These are phyloP conservation scores for Tympanoctomys barrerae DNA, from an alignment of 2,797 vertebrate genomes.

Conservation along the genomic window DNA sequence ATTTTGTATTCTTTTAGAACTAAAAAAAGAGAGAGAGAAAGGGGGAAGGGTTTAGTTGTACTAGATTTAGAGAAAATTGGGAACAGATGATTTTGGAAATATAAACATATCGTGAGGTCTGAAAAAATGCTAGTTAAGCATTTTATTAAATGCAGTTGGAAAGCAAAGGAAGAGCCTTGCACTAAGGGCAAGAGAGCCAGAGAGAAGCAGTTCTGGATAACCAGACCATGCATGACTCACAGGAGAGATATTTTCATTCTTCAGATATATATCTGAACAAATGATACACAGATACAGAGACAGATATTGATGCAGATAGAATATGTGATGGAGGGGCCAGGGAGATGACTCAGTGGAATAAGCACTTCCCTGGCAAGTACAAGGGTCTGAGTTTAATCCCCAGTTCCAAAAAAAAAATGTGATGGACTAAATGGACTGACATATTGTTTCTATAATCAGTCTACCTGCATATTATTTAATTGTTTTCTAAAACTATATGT, in stretches of 20 bases:
- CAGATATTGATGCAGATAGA: not conserved
- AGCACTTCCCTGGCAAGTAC: no score
- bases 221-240: not conserved
- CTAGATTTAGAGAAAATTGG: not conserved
- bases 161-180: fast-evolving
- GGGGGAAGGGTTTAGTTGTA: not conserved
- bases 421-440: not conserved
- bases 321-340: not conserved
- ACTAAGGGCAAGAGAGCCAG: not conserved
- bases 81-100: not conserved
- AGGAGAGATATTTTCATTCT: not conserved
- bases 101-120: not conserved
- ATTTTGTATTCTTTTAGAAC: no score
- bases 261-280: not conserved
- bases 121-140: not conserved
- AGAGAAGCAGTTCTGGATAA: not conserved
- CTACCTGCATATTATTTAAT: not conserved
- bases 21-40: not conserved
- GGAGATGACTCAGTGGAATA: no score
- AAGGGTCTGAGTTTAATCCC: no score
- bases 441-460: not conserved
- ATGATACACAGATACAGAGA: not conserved
- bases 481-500: not conserved
- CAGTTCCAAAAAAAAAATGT: no score
- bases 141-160: not conserved